Conservation (phyloP, 2,797 vertebrate species). For the Silurus lanzhouensis region DNA sequence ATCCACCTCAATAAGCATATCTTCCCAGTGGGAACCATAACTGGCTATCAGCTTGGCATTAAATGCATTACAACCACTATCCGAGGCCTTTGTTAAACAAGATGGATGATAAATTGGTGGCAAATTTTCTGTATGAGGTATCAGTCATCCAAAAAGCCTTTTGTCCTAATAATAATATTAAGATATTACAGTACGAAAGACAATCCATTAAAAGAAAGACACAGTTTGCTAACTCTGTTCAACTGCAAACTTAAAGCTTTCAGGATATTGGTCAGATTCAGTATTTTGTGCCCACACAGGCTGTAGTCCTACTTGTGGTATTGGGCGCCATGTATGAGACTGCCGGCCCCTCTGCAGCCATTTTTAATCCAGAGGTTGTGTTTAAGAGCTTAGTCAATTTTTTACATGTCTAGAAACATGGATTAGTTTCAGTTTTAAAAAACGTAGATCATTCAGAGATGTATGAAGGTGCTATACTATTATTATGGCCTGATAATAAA, state of each 20-base stretch:
- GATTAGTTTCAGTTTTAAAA: not conserved
- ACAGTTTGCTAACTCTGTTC: not conserved
- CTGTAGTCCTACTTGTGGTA: too few species aligned
- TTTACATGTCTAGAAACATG: not conserved
- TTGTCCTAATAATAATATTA: not conserved
- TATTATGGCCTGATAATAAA: not conserved
- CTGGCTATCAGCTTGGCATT: constrained; percentile 12
- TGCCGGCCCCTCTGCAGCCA: not conserved
- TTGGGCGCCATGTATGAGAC: not conserved
- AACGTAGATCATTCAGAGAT: not conserved
- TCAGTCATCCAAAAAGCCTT: not conserved
- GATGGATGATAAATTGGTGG: not conserved
- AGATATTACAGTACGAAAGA: not conserved
- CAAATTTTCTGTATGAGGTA: not conserved
- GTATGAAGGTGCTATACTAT: not conserved
- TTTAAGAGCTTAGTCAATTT: not conserved
- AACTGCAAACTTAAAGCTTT: not conserved
- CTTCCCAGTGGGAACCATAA: constrained; percentile 4
- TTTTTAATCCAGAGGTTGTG: constrained; percentile 2
- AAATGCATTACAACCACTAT: constrained; percentile 5
- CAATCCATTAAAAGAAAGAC: too few species aligned
- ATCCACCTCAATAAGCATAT: not conserved
- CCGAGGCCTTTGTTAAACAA: not conserved
- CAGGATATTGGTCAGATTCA: not conserved
- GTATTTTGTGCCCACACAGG: not conserved